Percentiles rank a stretch among this genome's conserved stretches.
Conservation (phyloP, 1,140 invertebrate genomes). For the Bursaphelenchus mucronatus region DNA sequence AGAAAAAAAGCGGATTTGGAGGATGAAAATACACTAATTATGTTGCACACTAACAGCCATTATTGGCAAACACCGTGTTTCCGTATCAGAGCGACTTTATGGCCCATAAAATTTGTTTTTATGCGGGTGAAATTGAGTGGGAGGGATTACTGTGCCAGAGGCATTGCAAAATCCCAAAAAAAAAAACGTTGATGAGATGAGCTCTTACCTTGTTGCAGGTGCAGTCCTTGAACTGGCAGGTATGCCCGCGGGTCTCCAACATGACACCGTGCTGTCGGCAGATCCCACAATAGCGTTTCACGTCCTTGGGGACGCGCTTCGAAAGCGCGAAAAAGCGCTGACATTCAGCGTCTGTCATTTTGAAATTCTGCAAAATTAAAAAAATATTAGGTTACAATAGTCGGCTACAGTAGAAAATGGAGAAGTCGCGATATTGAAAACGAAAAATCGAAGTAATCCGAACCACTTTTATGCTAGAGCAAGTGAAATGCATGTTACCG, state of each 20-base stretch:
- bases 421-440: background rate
- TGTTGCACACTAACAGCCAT: no score
- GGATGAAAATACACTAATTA: no score
- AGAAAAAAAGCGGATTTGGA: no score
- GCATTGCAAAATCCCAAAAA: no score
- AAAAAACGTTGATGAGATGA: constrained; percentile 26
- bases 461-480: background rate
- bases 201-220: constrained; percentile 45
- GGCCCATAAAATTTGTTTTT: no score
- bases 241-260: constrained; percentile 53
- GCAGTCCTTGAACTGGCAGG: constrained; percentile 51
- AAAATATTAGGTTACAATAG: background rate
- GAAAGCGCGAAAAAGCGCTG: constrained; percentile 33
- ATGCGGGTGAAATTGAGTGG: no score
- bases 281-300: constrained; percentile 57
- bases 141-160: background rate
- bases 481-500: background rate
- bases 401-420: background rate
- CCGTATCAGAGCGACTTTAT: no score
- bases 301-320: constrained; percentile 37
- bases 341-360: constrained; percentile 8
- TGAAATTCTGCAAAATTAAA: background rate
- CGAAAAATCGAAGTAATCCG: background rate
- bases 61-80: no score
- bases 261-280: constrained; percentile 54